Percentiles rank a stretch among this genome's conserved stretches.
phyloP scores from a whole-genome alignment of 2,888 invertebrate species.

The Cephalotes varians region DNA sequence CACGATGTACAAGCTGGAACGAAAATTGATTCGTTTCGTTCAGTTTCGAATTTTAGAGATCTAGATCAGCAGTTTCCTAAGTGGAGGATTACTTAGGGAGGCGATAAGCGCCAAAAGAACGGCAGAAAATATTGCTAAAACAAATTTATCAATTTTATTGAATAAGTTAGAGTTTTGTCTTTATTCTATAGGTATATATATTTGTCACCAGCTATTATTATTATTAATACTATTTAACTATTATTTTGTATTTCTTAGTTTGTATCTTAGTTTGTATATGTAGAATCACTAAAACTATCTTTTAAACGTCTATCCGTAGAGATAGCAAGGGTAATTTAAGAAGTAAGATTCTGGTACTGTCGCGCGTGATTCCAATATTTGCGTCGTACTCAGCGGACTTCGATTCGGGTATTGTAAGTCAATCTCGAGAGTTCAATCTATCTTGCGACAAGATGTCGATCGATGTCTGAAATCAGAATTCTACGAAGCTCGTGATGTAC shows the following conservation, averaged over 20 bases:
- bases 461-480: conserved; percentile 46
- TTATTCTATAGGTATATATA: neutral
- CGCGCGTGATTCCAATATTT: conserved; percentile 40
- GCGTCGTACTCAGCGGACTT: conserved; percentile 35
- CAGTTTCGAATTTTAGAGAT: conserved; percentile 15
- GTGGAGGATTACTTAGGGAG: neutral
- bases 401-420: conserved; percentile 33
- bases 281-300: neutral
- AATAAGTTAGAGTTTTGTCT: neutral
- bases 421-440: conserved; percentile 47
- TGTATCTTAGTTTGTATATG: neutral
- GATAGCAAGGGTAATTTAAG: conserved; percentile 9
- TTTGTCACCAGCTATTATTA: neutral
- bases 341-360: conserved; percentile 1
- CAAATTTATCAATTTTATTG: neutral
- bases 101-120: neutral
- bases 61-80: conserved; percentile 20
- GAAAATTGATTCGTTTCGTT: conserved; percentile 47
- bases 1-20: conserved; percentile 32
- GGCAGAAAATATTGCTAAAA: neutral
- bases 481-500: conserved; percentile 26
- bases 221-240: neutral
- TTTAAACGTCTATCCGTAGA: neutral
- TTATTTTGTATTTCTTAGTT: neutral
- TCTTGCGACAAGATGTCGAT: conserved; percentile 38